Evolutionary conservation across 2,888 invertebrate species (phyloP), one percentile per base, ranked within the genome.

Genomic region (Drosophila lutescens): DNA sequence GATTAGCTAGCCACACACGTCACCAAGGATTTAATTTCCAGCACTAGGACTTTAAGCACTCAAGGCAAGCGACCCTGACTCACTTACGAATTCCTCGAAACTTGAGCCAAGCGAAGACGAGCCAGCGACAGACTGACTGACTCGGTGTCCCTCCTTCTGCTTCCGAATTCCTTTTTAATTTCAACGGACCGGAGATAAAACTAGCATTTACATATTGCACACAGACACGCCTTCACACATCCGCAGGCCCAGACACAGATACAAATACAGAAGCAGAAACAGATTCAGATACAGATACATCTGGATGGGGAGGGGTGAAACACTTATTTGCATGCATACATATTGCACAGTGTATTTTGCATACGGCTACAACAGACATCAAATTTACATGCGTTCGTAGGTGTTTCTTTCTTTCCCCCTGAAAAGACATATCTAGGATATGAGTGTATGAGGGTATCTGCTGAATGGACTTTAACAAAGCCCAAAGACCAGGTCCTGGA

Each of bases 181-280:
- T 53, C 49, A 46, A 75, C 63, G 66, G 66, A 69, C 66, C 63
- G 51, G 30, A 74, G 65, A 70, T 66, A 76, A 55, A 59, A 68
- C 61, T 68, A 72, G 57, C 58, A 80, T 83, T 83, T 76, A 53
- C 80, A 86, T 86, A 80, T 72, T 74, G 67, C 56, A 57, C 51
- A 53, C 40, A 63, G 36, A 63, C 60, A 68, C 43, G 61, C 44
- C 23, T 36, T n/a, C 36, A 43, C 41, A 60, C 60, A 68, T 23
- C 40, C 57, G 41, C 69, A 47, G 47, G 23, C 17, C 41, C 32
- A 12, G 34, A 26, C 4, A 32, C 43, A 54, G 54, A 55, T 40
- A 10, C 61, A 53, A 13, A 15, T 23, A 40, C 40, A 47, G 17
- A 9, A 12, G 12, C 32, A 30, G 36, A 17, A 34, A 10, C 62